phyloP scores from a whole-genome alignment of 1,140 invertebrate genomes.

The Brachionus rubens region DNA sequence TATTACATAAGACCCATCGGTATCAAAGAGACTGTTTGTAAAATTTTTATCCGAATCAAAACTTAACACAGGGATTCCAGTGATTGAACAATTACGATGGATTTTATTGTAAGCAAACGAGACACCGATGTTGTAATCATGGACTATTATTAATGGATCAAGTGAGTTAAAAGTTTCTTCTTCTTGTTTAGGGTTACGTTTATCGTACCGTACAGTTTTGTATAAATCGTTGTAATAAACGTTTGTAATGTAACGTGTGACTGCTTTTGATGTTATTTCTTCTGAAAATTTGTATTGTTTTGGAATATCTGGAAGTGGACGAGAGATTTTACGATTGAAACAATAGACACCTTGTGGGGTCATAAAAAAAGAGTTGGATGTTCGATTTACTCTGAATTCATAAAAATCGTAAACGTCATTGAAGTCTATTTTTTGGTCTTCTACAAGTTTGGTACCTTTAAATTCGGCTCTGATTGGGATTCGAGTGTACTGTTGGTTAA shows the following conservation, averaged over 20 bases:
- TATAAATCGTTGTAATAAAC: not conserved
- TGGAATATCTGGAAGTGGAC: not conserved
- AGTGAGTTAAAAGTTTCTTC: not conserved
- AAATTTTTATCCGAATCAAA: slow-evolving; percentile 30
- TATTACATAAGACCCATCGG: slow-evolving; percentile 21
- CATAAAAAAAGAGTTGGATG: not conserved
- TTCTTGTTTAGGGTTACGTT: not conserved
- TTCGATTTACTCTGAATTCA: slow-evolving; percentile 27
- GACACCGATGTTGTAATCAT: slow-evolving; percentile 40
- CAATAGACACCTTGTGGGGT: slow-evolving; percentile 19
- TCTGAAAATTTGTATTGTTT: slow-evolving; percentile 35
- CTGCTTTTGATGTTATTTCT: slow-evolving; percentile 14
- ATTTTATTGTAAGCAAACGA: not conserved
- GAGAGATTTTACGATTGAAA: not conserved
- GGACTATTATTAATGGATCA: slow-evolving; percentile 1
- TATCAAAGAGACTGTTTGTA: not conserved
- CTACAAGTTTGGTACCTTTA: not conserved
- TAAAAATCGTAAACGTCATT: slow-evolving; percentile 25
- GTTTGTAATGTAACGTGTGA: not conserved
- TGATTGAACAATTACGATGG: slow-evolving; percentile 32
- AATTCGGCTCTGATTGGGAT: slow-evolving; percentile 33
- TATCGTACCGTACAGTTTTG: not conserved
- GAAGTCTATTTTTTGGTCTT: not conserved
- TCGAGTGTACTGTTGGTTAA: not conserved
- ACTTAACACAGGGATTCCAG: not conserved